phyloP scores from a whole-genome alignment of 2,888 invertebrate genomes.

The Papilio gigon region DNA sequence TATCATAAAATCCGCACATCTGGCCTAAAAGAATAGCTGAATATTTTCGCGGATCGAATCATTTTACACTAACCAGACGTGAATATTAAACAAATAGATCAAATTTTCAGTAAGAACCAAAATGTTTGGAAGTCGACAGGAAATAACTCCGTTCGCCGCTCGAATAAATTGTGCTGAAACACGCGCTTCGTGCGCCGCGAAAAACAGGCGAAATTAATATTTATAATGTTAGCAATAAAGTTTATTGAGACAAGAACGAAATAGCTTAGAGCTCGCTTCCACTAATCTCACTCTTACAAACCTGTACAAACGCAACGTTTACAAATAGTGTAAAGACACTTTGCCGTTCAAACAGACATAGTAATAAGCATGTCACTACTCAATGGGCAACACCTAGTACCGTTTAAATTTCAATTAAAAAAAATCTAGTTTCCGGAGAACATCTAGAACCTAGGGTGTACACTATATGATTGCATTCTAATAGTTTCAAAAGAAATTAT shows the following conservation, averaged over 20 bases:
- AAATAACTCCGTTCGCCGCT: constrained; percentile 21
- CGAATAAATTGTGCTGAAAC: constrained; percentile 14
- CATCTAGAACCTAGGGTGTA: too few relatives aligned
- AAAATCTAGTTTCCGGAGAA: too few relatives aligned
- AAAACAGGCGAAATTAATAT: constrained; percentile 1
- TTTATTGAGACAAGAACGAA: not conserved
- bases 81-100: constrained; percentile 23
- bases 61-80: constrained; percentile 27
- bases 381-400: too few relatives aligned
- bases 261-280: not conserved
- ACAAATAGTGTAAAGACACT: too few relatives aligned
- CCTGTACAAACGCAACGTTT: too few relatives aligned
- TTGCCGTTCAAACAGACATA: too few relatives aligned
- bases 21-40: not conserved
- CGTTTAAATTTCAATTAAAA: too few relatives aligned
- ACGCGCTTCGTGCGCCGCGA: not conserved
- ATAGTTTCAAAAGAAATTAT: too few relatives aligned
- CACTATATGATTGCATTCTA: too few relatives aligned
- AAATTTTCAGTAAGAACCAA: constrained; percentile 27
- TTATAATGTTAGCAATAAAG: not conserved
- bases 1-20: constrained; percentile 6
- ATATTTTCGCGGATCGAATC: constrained; percentile 9
- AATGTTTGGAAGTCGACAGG: constrained; percentile 27
- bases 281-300: not conserved
- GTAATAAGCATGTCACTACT: too few relatives aligned